A percentile compares a stretch with the other conserved stretches of the same genome.
These are phyloP conservation scores for Bombus impatiens DNA, from an alignment of 1,140 invertebrate genomes.

Conservation along the genomic window DNA sequence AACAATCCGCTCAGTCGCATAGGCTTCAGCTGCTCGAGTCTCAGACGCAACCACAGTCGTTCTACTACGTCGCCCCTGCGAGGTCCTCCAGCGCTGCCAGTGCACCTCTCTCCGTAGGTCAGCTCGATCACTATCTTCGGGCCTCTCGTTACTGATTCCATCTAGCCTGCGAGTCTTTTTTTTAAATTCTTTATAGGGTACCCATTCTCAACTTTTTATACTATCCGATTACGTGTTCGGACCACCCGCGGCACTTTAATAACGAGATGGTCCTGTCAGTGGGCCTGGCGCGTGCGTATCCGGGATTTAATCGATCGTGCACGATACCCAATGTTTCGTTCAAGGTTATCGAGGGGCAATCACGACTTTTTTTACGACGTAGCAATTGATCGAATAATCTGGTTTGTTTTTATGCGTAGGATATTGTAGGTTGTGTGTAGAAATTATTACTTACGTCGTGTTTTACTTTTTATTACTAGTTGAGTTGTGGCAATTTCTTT, in stretches of 20 bases:
- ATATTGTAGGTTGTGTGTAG: neutral
- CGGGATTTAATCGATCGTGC: neutral
- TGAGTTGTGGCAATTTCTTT: neutral
- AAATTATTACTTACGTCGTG: neutral
- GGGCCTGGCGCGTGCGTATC: neutral
- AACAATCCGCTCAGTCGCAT: constrained; percentile 79
- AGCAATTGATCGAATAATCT: neutral
- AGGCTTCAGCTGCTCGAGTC: constrained; percentile 78
- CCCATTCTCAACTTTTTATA: neutral
- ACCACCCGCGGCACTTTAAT: neutral
- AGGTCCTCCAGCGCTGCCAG: constrained; percentile 51
- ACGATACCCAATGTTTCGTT: neutral
- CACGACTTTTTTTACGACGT: neutral
- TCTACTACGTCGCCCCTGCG: constrained; percentile 85
- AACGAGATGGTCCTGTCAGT: constrained; percentile 25
- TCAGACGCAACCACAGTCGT: constrained; percentile 82
- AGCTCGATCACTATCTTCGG: constrained; percentile 91
- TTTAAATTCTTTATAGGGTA: constrained; percentile 22
- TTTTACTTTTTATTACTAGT: neutral
- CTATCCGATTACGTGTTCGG: neutral
- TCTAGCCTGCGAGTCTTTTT: constrained; percentile 1
- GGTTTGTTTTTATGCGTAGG: no score
- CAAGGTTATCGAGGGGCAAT: neutral
- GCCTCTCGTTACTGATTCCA: constrained; percentile 67
- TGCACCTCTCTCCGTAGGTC: constrained; percentile 83